Percentiles rank a stretch among this genome's conserved stretches.
These are phyloP conservation scores for Centropus bengalensis DNA, from an alignment of 2,113 vertebrate genomes.

Conservation along the genomic window DNA sequence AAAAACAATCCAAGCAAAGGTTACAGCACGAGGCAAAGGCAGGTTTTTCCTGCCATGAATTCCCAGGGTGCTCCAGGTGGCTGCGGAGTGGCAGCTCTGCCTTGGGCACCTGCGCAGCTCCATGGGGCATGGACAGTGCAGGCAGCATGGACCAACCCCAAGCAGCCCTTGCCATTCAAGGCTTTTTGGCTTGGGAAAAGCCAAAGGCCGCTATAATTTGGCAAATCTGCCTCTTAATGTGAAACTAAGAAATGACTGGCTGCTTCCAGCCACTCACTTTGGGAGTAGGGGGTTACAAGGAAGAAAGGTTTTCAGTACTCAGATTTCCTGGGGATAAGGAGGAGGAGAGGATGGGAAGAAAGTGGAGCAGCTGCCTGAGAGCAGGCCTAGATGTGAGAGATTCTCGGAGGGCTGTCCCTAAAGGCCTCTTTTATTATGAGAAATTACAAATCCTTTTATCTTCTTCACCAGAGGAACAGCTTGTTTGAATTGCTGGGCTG, in stretches of 20 bases:
- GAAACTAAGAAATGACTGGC: not conserved
- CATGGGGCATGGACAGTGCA: accelerated
- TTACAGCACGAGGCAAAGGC: not conserved
- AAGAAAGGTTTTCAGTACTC: not conserved
- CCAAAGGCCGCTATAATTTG: not conserved
- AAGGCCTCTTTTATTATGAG: slow-evolving; percentile 51
- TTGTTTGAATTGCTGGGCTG: slow-evolving; percentile 76
- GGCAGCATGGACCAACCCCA: not conserved
- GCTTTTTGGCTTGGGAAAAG: not conserved
- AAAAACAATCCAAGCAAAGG: not conserved
- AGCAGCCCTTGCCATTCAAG: accelerated
- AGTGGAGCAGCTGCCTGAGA: not conserved
- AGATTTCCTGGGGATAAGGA: not conserved
- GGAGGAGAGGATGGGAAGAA: not conserved
- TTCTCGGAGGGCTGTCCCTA: slow-evolving; percentile 27
- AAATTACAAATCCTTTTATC: slow-evolving; percentile 67
- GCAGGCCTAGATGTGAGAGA: not conserved
- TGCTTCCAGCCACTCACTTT: not conserved
- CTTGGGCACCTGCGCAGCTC: not conserved
- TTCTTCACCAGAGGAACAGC: slow-evolving; percentile 74
- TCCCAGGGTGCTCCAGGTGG: not conserved
- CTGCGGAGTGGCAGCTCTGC: not conserved
- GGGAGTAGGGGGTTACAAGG: not conserved
- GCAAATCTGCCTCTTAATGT: not conserved
- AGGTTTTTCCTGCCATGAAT: slow-evolving; percentile 2